These are phyloP conservation scores for Byasa hedistus DNA, from an alignment of 2,888 invertebrate species.

Conservation along the genomic window DNA sequence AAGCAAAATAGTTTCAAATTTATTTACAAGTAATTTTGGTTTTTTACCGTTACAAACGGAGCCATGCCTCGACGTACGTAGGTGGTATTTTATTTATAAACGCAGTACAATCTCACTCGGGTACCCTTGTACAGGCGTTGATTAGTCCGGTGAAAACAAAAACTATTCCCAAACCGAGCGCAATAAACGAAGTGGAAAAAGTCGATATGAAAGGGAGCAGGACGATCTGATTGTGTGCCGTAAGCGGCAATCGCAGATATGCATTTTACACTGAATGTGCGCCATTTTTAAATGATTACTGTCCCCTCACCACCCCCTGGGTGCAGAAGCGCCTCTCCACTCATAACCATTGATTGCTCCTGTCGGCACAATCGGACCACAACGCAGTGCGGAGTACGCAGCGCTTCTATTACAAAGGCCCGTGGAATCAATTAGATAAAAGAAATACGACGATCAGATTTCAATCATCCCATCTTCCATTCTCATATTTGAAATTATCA, in stretches of 20 bases:
- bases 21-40: neutral
- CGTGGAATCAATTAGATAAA: conserved; percentile 68
- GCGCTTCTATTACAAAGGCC: conserved; percentile 59
- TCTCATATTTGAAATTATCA: neutral
- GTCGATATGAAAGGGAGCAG: conserved; percentile 68
- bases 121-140: conserved; percentile 66
- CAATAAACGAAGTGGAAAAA: conserved; percentile 76
- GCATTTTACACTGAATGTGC: conserved; percentile 69
- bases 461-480: conserved; percentile 14
- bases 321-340: conserved; percentile 38
- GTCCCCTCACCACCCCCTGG: conserved; percentile 41
- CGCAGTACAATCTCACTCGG: conserved; percentile 47
- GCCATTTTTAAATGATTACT: conserved; percentile 69
- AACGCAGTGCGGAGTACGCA: conserved; percentile 60
- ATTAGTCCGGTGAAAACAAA: conserved; percentile 74
- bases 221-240: conserved; percentile 69
- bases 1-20: conserved; percentile 31
- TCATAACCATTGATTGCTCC: conserved; percentile 72
- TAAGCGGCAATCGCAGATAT: conserved; percentile 71
- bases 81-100: conserved; percentile 30
- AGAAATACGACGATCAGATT: conserved; percentile 31
- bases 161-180: conserved; percentile 73
- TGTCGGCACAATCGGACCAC: conserved; percentile 56
- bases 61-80: neutral
- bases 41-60: neutral